These are phyloP conservation scores for Plecturocebus donacophilus DNA, from an alignment of 2,113 vertebrate genomes.

Conservation along the genomic window DNA sequence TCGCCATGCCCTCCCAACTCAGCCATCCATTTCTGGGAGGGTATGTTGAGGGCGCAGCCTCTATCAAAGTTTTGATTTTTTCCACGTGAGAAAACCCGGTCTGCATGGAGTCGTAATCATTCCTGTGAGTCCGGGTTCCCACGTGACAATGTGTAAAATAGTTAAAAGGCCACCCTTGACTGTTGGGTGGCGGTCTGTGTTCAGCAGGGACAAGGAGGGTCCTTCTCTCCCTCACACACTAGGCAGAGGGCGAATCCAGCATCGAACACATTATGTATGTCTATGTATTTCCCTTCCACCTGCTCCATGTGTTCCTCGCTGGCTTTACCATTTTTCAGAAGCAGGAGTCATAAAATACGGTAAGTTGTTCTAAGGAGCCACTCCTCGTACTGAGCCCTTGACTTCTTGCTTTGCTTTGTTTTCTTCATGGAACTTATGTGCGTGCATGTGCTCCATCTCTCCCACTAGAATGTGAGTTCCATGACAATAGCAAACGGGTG, in stretches of 20 bases:
- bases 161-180: too few species aligned
- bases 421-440: neutral
- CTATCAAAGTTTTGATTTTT: neutral
- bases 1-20: rapidly evolving
- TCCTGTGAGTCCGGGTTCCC: neutral
- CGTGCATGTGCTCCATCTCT: rapidly evolving
- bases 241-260: neutral
- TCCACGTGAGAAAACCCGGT: neutral
- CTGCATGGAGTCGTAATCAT: neutral
- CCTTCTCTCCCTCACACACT: neutral
- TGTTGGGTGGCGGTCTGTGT: neutral
- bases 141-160: neutral
- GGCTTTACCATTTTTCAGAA: too few species aligned
- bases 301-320: too few species aligned
- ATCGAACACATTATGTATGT: neutral
- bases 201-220: neutral
- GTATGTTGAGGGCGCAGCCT: neutral
- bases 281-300: neutral
- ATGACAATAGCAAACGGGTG: rapidly evolving
- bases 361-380: rapidly evolving
- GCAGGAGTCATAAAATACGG: neutral
- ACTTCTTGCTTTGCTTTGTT: neutral
- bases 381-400: too few species aligned
- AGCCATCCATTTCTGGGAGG: neutral
- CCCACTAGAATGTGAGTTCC: too few species aligned